Base-by-base conservation (phyloP, 2,888 invertebrate species). In the Elysia crispata region DNA sequence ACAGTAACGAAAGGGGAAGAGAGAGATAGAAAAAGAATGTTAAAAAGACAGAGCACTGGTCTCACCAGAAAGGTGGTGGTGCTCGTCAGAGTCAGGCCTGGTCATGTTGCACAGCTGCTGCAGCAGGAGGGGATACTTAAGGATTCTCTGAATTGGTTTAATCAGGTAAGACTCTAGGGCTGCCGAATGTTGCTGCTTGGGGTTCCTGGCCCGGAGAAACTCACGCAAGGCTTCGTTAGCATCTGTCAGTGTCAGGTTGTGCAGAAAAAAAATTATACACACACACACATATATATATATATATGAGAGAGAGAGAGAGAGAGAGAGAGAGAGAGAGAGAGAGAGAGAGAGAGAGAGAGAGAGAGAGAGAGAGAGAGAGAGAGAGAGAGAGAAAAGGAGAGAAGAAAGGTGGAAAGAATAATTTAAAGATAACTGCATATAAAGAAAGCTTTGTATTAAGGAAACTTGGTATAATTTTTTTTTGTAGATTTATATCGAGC, bases 91-190 rank as follows among this genome's bases (percentile, higher is more conserved):
- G 90, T 95, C 95, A 83, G 96, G 95, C 93, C 97, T 97, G 86
- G 98, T 98, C 90, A 98, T 95, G 93, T 97, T 97, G 92, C 97
- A 95, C 92, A 98, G 94, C 93, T 98, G 98, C 93, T 97, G 97
- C 90, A 98, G 94, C 85, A 99, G 94, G 88, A 98, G 93, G 25
- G 98, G 98, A 94, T 98, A 99, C 93, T 98, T 98, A 86, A 98
- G 95, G 94, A 98, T 98, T 93, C 98, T 95, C 93, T 99, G 99
- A 92, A 98, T 98, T 82, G 98, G 98, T 93, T 98, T 98, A 92
- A 98, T 99, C 93, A 99, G 95, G 94, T 98, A 98, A 76, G 98
- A 98, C 93, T 98, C 98, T 92, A 99, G 94, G 33, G 98, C 98
- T 88, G 97, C 97, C 83, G 98, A 98, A 93, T 98, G 98, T 93